These are phyloP conservation scores for Alviniconcha strummeri DNA, from an alignment of 2,888 invertebrate genomes.

Conservation along the genomic window DNA sequence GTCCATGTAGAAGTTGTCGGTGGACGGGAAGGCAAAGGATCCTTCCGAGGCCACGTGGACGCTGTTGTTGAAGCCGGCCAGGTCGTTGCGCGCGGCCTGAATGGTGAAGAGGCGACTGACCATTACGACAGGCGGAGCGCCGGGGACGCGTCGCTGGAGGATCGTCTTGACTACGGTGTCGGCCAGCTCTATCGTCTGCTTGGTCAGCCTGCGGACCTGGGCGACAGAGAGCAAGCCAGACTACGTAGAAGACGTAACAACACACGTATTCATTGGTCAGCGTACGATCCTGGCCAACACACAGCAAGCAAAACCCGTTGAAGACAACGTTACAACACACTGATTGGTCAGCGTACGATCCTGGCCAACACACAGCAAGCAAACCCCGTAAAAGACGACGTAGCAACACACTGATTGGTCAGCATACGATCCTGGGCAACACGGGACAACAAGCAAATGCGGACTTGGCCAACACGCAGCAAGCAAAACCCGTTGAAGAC, in stretches of 20 bases:
- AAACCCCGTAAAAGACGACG: no score
- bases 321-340: no score
- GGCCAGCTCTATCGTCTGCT: constrained; percentile 49
- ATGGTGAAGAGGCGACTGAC: constrained; percentile 49
- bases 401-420: no score
- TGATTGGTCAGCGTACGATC: no score
- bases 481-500: no score
- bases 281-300: neutral
- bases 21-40: constrained; percentile 48
- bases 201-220: constrained; percentile 53
- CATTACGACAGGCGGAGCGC: constrained; percentile 49
- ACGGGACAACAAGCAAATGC: no score
- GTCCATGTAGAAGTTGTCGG: constrained; percentile 40
- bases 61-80: constrained; percentile 46
- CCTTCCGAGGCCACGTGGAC: constrained; percentile 41
- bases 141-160: constrained; percentile 51
- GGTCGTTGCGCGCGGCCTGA: constrained; percentile 46
- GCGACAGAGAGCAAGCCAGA: neutral
- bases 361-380: no score
- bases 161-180: constrained; percentile 50
- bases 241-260: no score
- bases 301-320: no score
- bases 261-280: no score
- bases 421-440: no score
- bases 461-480: no score